Evolutionary conservation across 2,888 invertebrate species (phyloP).

Genomic region (Meliscaeva auricollis): DNA sequence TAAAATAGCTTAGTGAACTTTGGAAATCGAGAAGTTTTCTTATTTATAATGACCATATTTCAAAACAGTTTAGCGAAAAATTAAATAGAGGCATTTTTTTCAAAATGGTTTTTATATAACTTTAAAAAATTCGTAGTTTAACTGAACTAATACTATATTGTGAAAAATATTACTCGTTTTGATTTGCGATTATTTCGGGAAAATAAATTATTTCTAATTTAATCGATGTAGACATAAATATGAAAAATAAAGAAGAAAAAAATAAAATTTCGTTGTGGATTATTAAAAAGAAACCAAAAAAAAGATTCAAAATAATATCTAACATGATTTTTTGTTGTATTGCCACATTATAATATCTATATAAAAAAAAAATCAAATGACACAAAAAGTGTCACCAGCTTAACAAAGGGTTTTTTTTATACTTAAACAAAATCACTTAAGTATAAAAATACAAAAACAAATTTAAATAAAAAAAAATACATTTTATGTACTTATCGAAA

Average conservation of each 20-base stretch:
- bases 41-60: no score
- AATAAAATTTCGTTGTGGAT: conserved; percentile 29
- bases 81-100: no score
- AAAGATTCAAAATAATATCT: conserved; percentile 18
- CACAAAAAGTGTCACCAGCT: conserved; percentile 27
- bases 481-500: conserved; percentile 54
- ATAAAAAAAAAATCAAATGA: conserved; percentile 28
- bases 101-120: no score
- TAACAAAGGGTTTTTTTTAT: conserved; percentile 19
- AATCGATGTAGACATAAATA: conserved; percentile 28
- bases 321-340: conserved; percentile 35
- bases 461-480: conserved; percentile 53
- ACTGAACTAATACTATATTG: no score
- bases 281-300: neutral
- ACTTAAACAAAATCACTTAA: conserved; percentile 35
- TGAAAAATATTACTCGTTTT: no score
- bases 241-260: neutral
- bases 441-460: neutral
- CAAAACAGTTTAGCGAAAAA: no score
- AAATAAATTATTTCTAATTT: no score
- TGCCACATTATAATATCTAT: conserved; percentile 58
- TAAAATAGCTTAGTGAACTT: no score
- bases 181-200: no score
- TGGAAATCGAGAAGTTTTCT: no score
- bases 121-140: no score